Evolutionary conservation across 2,888 invertebrate species (phyloP), one percentile per base, ranked within the genome.

Genomic region (Dryobotodes eremita): DNA sequence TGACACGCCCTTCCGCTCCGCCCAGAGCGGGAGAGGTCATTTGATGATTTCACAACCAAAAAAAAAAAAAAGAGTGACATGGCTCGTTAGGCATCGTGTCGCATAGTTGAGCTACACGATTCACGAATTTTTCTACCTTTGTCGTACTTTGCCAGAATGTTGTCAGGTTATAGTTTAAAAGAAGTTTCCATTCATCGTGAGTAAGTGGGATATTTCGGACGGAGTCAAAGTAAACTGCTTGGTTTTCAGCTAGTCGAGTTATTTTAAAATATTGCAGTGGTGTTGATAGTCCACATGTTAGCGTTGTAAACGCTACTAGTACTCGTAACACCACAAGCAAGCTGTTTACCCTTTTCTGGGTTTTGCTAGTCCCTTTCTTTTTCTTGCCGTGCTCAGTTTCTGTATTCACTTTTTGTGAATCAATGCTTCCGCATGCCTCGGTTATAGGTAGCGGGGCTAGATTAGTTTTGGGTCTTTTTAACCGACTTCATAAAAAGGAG

Each of bases 111-210:
- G 57, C 57, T 57, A 57, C 11, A n/a, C 17, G 57, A n/a, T 57
- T 57, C n/a, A n/a, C n/a, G 7, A 59, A 59, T 26, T 59, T 26
- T 26, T 59, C n/a, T 26, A 78, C 48, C 31, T 74, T 65, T 8
- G 4, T n/a, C 11, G 69, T 74, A 65, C 66, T 66, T 61, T 79
- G 71, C 71, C 79, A 79, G 26, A 75, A 79, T 42, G 75, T 75
- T 23, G 71, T 66, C 11, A 79, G n/a, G 59, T 79, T 75, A 7
- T 71, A 75, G 23, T 71, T 66, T 50, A 75, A 61, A 13, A 74
- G 57, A 17, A 74, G 64, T 50, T 65, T 78, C 74, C 74, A 66
- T 74, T 64, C 50, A 42, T 72, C 65, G 42, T 65, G 55, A n/a
- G 65, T 65, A 65, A 65, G 46, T 55, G 55, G 46, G 6, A 74